Base-by-base conservation (phyloP, 2,113 vertebrate genomes). In the Poicephalus gulielmi region DNA sequence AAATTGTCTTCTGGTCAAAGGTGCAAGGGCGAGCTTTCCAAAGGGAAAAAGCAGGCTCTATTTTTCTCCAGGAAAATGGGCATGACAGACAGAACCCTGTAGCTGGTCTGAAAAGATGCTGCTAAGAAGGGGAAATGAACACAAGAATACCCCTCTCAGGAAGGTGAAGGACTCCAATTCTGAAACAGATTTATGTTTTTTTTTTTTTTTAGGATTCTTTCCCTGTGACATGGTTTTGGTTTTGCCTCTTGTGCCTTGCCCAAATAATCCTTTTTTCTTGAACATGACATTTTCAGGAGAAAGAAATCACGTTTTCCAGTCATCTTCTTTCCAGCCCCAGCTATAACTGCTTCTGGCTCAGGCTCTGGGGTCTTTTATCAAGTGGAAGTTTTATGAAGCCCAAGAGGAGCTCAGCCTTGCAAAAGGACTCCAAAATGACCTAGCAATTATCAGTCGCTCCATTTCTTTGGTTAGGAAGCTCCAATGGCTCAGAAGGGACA, bases 181-280 rank as follows among this genome's bases (percentile, higher is more conserved):
- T 11, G 19, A 64, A 43, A 50, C 3, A 60, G n/a, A 52, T 22
- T 9, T 37, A 11, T 68, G 33, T 57, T 33, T 76, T 75, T 79
- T 52, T 37, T 86, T 70, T 28, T 37, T 86, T 70, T 28, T 23
- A 35, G 30, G 75, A 43, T n/a, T 75, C 9, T 69, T 90, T 90
- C 17, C 49, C 22, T 0, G 0, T 63, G 7, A n/a, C 41, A 24
- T 43, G 62, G 7, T 63, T 83, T 75, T 47, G 11, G 1, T 77
- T 76, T 64, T 71, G 7, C 17, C 22, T 73, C 46, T 6, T 43
- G 5, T 64, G 13, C 35, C 22, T 79, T 84, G 11, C 27, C 14
- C 35, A 75, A 37, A 49, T 83, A 25, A 77, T 74, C 8, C 20
- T 76, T 92, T 76, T 82, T 75, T 55, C 39, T 93, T 77, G 71